phyloP scores from a whole-genome alignment of 2,888 invertebrate species.

The Eutolmus rufibarbis region DNA sequence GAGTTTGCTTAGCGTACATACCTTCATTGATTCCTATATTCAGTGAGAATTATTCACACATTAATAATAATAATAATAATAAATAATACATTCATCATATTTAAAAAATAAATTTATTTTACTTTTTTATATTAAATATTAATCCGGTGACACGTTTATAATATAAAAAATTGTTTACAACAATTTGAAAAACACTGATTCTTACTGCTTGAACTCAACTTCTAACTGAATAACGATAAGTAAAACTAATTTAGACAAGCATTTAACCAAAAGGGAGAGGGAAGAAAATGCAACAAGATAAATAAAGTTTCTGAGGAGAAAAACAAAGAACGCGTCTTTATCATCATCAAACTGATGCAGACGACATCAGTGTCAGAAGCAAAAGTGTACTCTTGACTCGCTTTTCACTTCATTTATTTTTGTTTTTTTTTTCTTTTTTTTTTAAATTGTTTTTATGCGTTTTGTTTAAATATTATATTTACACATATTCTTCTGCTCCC shows the following conservation, averaged over 20 bases:
- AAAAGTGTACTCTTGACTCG: not conserved
- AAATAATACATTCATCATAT: not conserved
- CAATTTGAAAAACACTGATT: constrained; percentile 34
- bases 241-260: not conserved
- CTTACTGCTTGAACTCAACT: constrained; percentile 18
- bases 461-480: not conserved
- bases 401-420: not conserved
- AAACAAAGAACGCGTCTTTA: not conserved
- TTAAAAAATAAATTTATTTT: constrained; percentile 38
- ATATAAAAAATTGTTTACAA: constrained; percentile 39
- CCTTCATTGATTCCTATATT: too few relatives aligned
- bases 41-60: too few relatives aligned
- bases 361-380: not conserved
- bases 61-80: not conserved
- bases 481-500: not conserved
- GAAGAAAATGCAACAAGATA: constrained; percentile 30
- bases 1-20: too few relatives aligned
- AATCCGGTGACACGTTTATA: constrained; percentile 7
- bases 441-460: not conserved
- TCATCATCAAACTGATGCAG: not conserved
- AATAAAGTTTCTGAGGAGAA: constrained; percentile 9
- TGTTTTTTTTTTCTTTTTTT: not conserved
- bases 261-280: not conserved
- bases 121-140: constrained; percentile 34
- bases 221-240: constrained; percentile 2